Evolutionary conservation across 92 coral and sea anemone species (phyloP).

Genomic region (Palythoa heliodiscus): DNA sequence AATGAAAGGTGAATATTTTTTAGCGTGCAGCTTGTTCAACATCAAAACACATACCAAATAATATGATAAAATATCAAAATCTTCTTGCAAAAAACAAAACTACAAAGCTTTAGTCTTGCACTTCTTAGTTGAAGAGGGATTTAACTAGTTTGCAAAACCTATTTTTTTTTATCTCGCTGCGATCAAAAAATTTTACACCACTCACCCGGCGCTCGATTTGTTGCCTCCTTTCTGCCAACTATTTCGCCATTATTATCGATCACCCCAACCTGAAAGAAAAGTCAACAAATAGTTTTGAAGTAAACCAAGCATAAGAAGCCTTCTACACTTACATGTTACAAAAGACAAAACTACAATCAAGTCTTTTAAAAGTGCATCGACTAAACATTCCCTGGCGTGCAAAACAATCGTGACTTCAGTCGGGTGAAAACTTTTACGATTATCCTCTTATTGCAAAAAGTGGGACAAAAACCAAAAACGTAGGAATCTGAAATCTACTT

Average conservation of each 20-base stretch:
- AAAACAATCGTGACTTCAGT: background rate
- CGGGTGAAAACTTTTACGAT: background rate
- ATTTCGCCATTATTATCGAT: slow-evolving; percentile 83
- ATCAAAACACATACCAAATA: background rate
- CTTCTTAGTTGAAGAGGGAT: background rate
- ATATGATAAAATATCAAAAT: background rate
- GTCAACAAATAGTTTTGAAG: slow-evolving; percentile 18
- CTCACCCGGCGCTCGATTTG: slow-evolving; percentile 61
- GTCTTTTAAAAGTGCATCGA: background rate
- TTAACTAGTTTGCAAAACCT: background rate
- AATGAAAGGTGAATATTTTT: background rate
- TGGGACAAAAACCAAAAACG: background rate
- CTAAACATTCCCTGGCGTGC: background rate
- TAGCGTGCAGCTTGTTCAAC: slow-evolving; percentile 11
- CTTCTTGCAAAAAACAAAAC: slow-evolving; percentile 20
- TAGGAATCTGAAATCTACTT: background rate
- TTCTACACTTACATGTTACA: slow-evolving; percentile 6
- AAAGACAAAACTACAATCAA: slow-evolving; percentile 4
- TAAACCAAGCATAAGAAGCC: slow-evolving; percentile 6
- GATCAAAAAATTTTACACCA: slow-evolving; percentile 31
- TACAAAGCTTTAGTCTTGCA: background rate
- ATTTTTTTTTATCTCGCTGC: background rate
- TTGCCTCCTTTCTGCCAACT: slow-evolving; percentile 65
- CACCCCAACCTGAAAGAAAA: slow-evolving; percentile 73
- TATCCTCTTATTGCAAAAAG: background rate